Base-by-base conservation (phyloP, 2,888 invertebrate genomes). In the Panzeria rudis region DNA sequence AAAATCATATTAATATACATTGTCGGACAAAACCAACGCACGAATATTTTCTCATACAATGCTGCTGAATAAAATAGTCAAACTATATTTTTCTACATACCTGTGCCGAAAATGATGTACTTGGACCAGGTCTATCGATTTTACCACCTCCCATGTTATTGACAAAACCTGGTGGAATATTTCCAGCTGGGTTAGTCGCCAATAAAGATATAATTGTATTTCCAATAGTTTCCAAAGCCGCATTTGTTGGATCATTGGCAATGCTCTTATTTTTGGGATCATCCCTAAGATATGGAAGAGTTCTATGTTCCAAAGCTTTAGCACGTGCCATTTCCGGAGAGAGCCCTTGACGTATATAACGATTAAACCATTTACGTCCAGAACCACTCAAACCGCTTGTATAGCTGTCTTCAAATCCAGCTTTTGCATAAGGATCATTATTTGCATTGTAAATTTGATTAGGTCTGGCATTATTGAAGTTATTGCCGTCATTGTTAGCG, bases 211-310 rank as follows among this genome's bases (percentile, higher is more conserved):
- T 54, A 29, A 82, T 61, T 23, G 75, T 76, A 35, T 69, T 82
- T 25, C 82, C 82, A 71, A 82, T 71, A 35, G 20, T 82, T 76
- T 69, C 82, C 29, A 82, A 76, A 5, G 75, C 76, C 6, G 38
- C 25, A 29, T 81, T 81, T 47, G 71, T 72, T 23, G 62, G 17
- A 59, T 54, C 38, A 59, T 38, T 38, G 11, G 44, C 20, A 29
- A 29, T 15, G 29, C 25, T 7, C 2, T 35, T 38, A 15, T 32
- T 20, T 8, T 38, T 82, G 5, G 35, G 52, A 35, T 29, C 62
- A 7, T 35, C 68, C 29, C 69, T 75, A 17, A 62, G 47, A 44
- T 76, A 76, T 38, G 76, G 76, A 6, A 64, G 20, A 3, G 54
- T 69, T 38, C 68, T 54, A 29, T 69, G 75, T 54, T 71, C 82